Evolutionary conservation across 2,113 vertebrate genomes (phyloP), one percentile per base, ranked within the genome.

Genomic region (Pleuronectes platessa): DNA sequence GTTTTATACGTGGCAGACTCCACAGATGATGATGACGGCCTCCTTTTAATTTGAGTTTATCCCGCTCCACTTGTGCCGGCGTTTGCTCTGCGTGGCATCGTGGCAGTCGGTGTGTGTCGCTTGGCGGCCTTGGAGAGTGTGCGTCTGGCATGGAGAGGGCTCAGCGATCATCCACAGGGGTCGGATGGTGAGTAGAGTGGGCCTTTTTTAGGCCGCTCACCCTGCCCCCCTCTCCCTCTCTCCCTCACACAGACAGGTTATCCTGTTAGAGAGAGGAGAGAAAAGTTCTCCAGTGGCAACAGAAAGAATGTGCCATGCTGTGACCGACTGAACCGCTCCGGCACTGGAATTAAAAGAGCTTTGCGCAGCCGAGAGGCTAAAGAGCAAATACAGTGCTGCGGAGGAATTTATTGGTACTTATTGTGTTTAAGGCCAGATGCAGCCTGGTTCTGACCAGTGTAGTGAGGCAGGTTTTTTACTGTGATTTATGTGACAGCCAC

Each of bases 251-350:
- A 87, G 83, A 78, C 89, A 89, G 91, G 91, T 92, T 90, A 89
- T 92, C 90, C 89, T 90, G 89, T 90, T 91, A 81, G 90, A 77
- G 82, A 85, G 82, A 76, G 78, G 74, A 90, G 88, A 63, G n/a
- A 91, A 88, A 91, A 88, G 88, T 92, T 93, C 92, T 94, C 93
- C 92, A 92, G 85, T 90, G 89, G 92, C 92, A 93, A 94, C 93
- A 91, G 92, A 92, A 94, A 90, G 93, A 93, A 94, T 94, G 92
- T 91, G 91, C 86, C 92, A 85, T 84, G 88, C 92, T 91, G 92
- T 84, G 92, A 90, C 77, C 61, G 87, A 83, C 75, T 88, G 85
- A 90, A 82, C 79, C 56, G 72, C 83, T 87, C 83, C 70, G 64
- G 81, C 85, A 5, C 85, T 75, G 89, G 91, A 92, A 89, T 90